Conservation (phyloP, 1,140 invertebrate genomes). For the Rhyacophila brunnea region DNA sequence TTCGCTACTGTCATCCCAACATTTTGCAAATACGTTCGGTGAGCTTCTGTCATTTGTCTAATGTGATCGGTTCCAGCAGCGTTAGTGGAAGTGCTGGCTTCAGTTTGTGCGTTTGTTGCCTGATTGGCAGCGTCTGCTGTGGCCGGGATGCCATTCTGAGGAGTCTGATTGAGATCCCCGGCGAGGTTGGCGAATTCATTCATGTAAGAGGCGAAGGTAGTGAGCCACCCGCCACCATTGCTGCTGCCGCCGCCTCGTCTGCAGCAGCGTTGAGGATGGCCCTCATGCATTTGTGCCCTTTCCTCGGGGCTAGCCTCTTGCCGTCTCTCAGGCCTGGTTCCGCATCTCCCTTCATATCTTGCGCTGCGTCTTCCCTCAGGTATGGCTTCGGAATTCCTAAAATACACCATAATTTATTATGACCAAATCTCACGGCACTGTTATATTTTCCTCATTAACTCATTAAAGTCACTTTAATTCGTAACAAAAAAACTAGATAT, state of each 20-base stretch:
- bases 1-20: conserved; percentile 10
- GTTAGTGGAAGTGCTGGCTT: neutral
- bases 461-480: too few relatives aligned
- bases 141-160: neutral
- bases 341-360: conserved; percentile 38
- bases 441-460: too few relatives aligned
- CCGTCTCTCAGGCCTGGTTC: conserved; percentile 34
- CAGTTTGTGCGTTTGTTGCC: neutral
- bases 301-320: neutral
- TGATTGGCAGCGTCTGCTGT: neutral
- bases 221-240: conserved; percentile 43
- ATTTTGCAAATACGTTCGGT: conserved; percentile 9
- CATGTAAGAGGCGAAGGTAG: conserved; percentile 48
- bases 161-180: conserved; percentile 40
- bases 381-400: conserved; percentile 5
- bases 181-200: conserved; percentile 52
- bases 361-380: conserved; percentile 16
- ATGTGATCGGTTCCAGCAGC: neutral
- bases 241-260: conserved; percentile 17
- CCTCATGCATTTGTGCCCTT: conserved; percentile 27
- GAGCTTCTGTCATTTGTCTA: neutral
- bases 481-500: too few relatives aligned
- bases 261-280: conserved; percentile 24
- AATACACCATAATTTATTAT: too few relatives aligned
- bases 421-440: too few relatives aligned